Conservation (phyloP, 2,113 vertebrate species). For the Lates calcarifer region DNA sequence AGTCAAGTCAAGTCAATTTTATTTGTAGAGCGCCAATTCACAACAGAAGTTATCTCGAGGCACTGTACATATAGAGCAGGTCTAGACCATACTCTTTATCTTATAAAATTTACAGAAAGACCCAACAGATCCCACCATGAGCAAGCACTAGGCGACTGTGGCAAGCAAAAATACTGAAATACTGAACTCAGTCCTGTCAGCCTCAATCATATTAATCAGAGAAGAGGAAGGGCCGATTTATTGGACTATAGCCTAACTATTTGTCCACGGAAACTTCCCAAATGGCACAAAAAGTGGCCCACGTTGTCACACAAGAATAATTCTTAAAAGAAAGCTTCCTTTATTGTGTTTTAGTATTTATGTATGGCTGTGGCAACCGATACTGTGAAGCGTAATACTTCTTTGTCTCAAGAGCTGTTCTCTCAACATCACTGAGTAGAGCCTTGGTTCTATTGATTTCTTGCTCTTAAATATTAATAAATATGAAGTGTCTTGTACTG, state of each 20-base stretch:
- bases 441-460: constrained; percentile 16
- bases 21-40: no score
- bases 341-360: neutral
- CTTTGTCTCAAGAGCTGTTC: constrained; percentile 12
- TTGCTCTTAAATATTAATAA: constrained; percentile 25
- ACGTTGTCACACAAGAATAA: neutral
- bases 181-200: neutral
- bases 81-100: no score
- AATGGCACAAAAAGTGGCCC: neutral
- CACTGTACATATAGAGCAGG: no score
- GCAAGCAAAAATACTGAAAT: no score
- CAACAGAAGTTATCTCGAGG: no score
- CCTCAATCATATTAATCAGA: neutral
- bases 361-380: neutral
- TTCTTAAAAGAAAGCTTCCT: neutral
- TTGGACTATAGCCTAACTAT: neutral
- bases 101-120: no score
- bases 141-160: no score
- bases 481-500: constrained; percentile 8
- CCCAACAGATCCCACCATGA: no score
- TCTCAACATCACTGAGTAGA: constrained; percentile 20
- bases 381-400: constrained; percentile 5
- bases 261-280: neutral
- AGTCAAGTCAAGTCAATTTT: no score
- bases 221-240: neutral